Evolutionary conservation across 2,888 invertebrate species (phyloP).

Genomic region (Ormyrus thymus): DNA sequence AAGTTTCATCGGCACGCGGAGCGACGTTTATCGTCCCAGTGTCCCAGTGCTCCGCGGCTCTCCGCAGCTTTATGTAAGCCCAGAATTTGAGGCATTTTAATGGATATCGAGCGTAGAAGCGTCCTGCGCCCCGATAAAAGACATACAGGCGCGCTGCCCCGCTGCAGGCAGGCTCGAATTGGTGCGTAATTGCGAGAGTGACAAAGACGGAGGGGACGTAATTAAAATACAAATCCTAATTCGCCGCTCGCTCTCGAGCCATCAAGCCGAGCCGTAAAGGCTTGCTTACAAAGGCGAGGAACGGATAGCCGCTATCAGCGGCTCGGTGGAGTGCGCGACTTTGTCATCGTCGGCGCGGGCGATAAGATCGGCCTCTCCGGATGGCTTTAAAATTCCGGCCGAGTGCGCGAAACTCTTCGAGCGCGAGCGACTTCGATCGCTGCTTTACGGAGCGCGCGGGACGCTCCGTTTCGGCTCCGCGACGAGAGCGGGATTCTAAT

Average conservation of each 20-base stretch:
- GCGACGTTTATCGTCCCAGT: background rate
- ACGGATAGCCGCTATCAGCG: no score
- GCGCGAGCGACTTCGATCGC: background rate
- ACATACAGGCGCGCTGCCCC: background rate
- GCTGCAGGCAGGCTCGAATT: background rate
- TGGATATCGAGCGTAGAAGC: background rate
- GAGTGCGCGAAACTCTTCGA: constrained; percentile 2
- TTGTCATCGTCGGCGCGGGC: background rate
- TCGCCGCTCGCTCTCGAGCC: background rate
- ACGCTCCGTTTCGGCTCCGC: background rate
- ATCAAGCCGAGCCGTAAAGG: background rate
- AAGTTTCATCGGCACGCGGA: background rate
- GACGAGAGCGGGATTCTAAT: constrained; percentile 20
- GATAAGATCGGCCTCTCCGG: background rate
- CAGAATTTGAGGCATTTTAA: background rate
- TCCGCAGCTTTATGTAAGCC: background rate
- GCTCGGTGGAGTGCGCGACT: no score
- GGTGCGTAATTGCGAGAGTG: constrained; percentile 5
- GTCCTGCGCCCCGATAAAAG: background rate
- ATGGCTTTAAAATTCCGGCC: constrained; percentile 14
- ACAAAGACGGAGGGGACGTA: background rate
- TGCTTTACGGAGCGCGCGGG: background rate
- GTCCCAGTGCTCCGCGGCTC: background rate
- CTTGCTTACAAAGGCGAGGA: background rate
- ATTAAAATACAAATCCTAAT: constrained; percentile 18